Percentiles rank a stretch among this genome's conserved stretches.
These are phyloP conservation scores for Molossus molossus DNA, from an alignment of 2,797 vertebrate species.

Conservation along the genomic window DNA sequence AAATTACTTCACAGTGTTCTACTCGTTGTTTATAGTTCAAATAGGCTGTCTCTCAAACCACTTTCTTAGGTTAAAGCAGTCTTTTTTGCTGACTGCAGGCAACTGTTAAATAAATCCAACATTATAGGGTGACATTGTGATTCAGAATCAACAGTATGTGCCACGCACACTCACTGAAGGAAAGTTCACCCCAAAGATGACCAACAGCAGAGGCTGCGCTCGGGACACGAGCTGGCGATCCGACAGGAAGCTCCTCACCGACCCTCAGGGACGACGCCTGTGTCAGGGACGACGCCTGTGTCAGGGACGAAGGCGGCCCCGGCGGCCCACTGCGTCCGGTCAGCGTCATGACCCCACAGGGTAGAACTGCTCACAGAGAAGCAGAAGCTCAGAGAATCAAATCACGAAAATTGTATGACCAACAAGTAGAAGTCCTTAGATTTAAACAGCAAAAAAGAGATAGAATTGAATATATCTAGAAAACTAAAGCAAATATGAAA, in stretches of 20 bases:
- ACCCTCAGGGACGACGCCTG: too few relatives aligned
- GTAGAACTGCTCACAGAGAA: neutral
- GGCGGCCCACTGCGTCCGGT: too few relatives aligned
- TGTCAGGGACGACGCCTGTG: neutral
- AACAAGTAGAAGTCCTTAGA: neutral
- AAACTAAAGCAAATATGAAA: slow-evolving; percentile 29
- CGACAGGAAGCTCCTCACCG: neutral
- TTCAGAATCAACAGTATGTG: neutral
- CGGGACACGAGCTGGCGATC: neutral
- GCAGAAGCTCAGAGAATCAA: neutral
- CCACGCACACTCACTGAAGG: neutral
- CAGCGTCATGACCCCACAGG: accelerated
- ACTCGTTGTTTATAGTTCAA: neutral
- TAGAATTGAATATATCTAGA: neutral
- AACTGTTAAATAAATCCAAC: neutral
- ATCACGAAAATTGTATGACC: neutral
- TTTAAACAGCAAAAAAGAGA: neutral
- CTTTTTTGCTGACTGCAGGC: neutral
- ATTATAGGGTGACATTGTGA: accelerated
- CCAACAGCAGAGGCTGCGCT: neutral
- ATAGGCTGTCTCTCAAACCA: neutral
- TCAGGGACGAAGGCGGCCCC: neutral
- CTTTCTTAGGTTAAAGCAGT: neutral
- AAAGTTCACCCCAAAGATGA: neutral
- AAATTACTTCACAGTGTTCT: neutral